Conservation (phyloP, 1,140 invertebrate genomes). For the Lepidurus couesii region DNA sequence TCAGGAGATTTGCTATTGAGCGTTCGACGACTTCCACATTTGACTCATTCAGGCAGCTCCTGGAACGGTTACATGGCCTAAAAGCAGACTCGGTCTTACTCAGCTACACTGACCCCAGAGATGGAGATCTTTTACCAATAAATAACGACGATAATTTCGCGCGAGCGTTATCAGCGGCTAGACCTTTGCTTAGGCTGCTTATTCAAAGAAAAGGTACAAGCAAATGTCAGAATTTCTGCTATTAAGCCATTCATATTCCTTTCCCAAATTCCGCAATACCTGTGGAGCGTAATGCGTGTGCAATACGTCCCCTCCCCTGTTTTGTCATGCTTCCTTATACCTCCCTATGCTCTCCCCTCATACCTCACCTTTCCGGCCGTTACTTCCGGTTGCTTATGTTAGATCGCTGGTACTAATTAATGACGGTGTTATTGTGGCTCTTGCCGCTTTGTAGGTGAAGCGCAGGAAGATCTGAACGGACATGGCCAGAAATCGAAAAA, state of each 20-base stretch:
- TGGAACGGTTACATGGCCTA: constrained; percentile 80
- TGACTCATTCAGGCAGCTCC: constrained; percentile 74
- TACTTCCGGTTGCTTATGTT: constrained; percentile 24
- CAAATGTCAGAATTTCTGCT: background rate
- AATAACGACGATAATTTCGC: constrained; percentile 97
- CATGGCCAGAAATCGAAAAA: constrained; percentile 60
- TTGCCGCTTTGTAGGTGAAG: constrained; percentile 58
- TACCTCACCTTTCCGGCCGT: background rate
- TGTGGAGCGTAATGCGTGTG: constrained; percentile 3
- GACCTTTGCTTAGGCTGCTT: constrained; percentile 78
- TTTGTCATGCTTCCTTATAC: background rate
- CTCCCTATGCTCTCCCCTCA: background rate
- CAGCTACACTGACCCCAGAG: constrained; percentile 89
- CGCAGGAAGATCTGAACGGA: constrained; percentile 76
- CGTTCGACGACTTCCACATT: constrained; percentile 65
- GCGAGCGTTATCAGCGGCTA: constrained; percentile 74
- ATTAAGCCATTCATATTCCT: background rate
- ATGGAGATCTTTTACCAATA: constrained; percentile 93
- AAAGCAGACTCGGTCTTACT: constrained; percentile 81
- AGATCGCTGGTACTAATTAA: background rate
- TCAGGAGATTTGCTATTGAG: constrained; percentile 84
- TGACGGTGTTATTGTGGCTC: constrained; percentile 36
- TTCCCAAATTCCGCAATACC: background rate
- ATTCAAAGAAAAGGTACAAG: constrained; percentile 82
- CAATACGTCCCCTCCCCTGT: background rate